phyloP scores from a whole-genome alignment of 2,113 vertebrate species.

The Semicossyphus pulcher region DNA sequence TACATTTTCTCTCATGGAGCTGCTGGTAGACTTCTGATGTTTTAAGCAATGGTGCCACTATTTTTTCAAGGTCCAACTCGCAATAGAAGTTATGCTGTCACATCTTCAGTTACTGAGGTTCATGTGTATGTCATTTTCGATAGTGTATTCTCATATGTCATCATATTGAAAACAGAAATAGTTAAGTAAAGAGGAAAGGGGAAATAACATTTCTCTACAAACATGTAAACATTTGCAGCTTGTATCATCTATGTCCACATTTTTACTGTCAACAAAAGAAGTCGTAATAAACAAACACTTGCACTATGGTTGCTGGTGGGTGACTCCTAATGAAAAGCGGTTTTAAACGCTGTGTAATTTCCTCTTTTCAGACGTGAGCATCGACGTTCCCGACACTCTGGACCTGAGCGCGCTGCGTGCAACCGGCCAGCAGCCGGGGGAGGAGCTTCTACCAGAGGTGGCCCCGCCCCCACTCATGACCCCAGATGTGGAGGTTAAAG shows the following conservation, averaged over 20 bases:
- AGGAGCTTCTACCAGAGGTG: constrained; percentile 97
- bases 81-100: background rate
- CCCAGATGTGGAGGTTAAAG: constrained; percentile 99
- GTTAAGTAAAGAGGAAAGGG: too few species aligned
- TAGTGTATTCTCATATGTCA: too few species aligned
- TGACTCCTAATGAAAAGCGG: background rate
- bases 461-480: constrained; percentile 96
- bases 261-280: background rate
- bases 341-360: constrained; percentile 25
- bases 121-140: background rate
- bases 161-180: too few species aligned
- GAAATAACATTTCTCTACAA: too few species aligned
- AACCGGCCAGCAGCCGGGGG: constrained; percentile 92
- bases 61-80: too few species aligned
- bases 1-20: background rate
- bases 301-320: background rate
- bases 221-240: too few species aligned
- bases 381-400: constrained; percentile 95
- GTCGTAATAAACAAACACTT: background rate
- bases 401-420: constrained; percentile 92
- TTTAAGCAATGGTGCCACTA: too few species aligned
- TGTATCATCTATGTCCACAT: too few species aligned
- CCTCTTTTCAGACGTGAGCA: constrained; percentile 90
- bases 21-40: too few species aligned
- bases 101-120: background rate